Conservation (phyloP, 2,113 vertebrate species). For the Nothocercus nigrocapillus region DNA sequence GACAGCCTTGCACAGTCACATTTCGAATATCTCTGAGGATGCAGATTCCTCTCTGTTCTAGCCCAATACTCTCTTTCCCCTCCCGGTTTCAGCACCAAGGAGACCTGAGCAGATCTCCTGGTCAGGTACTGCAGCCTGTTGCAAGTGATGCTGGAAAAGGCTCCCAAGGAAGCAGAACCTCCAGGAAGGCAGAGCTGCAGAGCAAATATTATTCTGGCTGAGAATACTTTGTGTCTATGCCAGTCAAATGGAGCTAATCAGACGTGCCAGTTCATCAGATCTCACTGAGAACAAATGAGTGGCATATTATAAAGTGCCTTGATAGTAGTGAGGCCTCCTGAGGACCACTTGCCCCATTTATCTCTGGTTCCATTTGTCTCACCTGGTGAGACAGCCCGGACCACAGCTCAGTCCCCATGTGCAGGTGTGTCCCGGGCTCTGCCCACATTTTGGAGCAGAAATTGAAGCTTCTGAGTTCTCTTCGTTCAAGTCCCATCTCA, state of each 20-base stretch:
- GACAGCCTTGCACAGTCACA: no score
- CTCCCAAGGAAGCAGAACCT: background rate
- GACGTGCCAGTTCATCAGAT: background rate
- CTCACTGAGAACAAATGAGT: background rate
- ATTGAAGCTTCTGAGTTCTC: rapidly evolving
- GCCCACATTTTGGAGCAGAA: background rate
- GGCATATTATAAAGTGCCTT: background rate
- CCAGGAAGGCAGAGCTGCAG: background rate
- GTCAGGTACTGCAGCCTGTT: background rate
- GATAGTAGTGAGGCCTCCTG: rapidly evolving
- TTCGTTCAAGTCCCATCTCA: background rate
- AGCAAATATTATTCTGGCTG: background rate
- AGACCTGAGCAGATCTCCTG: background rate
- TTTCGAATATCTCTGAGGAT: no score
- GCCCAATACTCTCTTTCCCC: no score
- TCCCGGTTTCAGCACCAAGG: background rate
- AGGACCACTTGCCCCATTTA: background rate
- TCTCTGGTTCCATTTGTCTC: background rate
- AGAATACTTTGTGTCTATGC: background rate
- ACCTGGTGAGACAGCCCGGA: background rate
- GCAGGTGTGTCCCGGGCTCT: background rate
- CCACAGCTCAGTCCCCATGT: rapidly evolving
- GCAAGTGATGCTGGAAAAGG: background rate
- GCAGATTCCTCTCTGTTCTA: no score
- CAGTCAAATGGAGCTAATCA: background rate